These are phyloP conservation scores for Amia ocellicauda DNA, from an alignment of 2,113 vertebrate genomes.

Conservation along the genomic window DNA sequence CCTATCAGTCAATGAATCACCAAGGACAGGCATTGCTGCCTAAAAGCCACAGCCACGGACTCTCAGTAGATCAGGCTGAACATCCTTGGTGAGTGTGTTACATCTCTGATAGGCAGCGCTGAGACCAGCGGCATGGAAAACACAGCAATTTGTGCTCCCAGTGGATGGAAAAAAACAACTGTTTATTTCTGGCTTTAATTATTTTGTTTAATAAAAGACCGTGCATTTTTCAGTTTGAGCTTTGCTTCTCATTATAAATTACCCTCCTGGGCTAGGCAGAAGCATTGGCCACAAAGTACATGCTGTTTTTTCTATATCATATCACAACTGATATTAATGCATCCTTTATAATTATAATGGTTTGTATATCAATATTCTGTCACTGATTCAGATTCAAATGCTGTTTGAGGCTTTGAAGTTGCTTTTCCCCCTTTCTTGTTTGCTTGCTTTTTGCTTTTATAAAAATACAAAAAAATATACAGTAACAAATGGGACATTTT, in stretches of 20 bases:
- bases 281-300: no score
- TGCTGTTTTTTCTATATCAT: no score
- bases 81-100: neutral
- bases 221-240: neutral
- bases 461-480: no score
- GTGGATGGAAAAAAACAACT: neutral
- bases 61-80: neutral
- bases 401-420: no score
- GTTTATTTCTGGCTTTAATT: neutral
- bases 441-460: no score
- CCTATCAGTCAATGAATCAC: neutral
- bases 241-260: slow-evolving; percentile 1
- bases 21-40: neutral
- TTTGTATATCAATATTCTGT: no score
- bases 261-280: neutral
- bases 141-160: neutral
- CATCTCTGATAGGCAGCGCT: neutral
- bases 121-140: neutral
- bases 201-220: neutral
- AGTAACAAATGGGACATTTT: no score
- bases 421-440: no score
- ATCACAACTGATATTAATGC: no score
- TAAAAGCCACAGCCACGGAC: neutral
- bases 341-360: no score
- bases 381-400: no score